Base-by-base conservation (phyloP, 2,113 vertebrate species). In the Brachypodius melanocephalos region DNA sequence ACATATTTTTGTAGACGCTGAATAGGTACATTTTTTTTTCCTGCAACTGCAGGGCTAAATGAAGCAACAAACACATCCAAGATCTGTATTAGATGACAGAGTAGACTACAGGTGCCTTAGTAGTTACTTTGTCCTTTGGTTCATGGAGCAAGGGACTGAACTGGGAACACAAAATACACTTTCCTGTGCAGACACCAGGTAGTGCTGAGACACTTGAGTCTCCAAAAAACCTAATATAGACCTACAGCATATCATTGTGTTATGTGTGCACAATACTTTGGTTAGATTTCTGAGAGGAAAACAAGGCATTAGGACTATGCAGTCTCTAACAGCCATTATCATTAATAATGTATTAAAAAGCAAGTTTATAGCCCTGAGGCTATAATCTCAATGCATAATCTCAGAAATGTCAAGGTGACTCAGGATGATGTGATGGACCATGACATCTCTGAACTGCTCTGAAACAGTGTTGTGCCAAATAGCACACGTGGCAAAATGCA, bases 321-420 rank as follows among this genome's bases (percentile, higher is more conserved):
- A 80, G 38, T 58, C 75, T 85, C n/a, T 36, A 93, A 90, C 67
- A 84, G 78, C 68, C 57, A 74, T 81, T 95, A 77, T 80, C 71
- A 83, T 96, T 95, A 93, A 91, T 90, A 90, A 96, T 85, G 67
- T 55, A 95, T 91, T 80, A 55, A 93, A 95, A 85, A 91, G 75
- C 55, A 88, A 85, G 85, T 83, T 95, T 96, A 85, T 85, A 93
- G 81, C 90, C 94, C 75, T 8, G 29, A 85, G 94, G 94, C 94
- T 88, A 88, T 88, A 55, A 69, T 91, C 31, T 92, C 63, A 65
- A 67, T 88, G 81, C 91, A 83, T 95, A 91, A 90, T 94, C 68
- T 96, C 78, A 85, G 71, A 95, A 96, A 96, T 77, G 82, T 86
- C 93, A 94, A 93, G 93, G 91, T 96, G 91, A 95, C 38, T 96